Conservation (phyloP, 2,797 vertebrate species). For the Pseudotriccus pelzelni region DNA sequence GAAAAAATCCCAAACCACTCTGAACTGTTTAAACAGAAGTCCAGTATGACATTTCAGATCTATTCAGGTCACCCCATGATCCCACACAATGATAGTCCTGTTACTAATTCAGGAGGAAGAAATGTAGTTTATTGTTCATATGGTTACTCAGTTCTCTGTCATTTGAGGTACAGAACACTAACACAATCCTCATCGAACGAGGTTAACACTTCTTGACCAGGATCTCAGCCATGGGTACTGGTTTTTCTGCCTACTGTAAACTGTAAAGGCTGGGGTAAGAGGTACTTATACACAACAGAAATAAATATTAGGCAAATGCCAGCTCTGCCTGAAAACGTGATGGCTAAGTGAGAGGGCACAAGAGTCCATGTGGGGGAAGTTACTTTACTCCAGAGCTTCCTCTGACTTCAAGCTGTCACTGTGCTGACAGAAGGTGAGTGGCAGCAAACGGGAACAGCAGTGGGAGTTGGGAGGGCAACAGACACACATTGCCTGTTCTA, state of each 20-base stretch:
- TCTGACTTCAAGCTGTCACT: background rate
- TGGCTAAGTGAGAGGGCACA: background rate
- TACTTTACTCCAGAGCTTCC: background rate
- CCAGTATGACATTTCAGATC: background rate
- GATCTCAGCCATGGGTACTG: background rate
- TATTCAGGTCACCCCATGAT: background rate
- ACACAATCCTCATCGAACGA: background rate
- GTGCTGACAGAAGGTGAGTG: background rate
- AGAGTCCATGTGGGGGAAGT: background rate
- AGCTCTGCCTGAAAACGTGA: background rate
- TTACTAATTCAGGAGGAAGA: background rate
- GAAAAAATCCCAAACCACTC: background rate
- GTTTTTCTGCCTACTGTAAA: background rate
- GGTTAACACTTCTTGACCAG: background rate
- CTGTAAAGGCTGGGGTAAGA: background rate
- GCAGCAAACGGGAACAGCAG: background rate
- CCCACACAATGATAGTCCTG: accelerated
- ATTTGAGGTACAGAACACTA: background rate
- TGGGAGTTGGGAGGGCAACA: background rate
- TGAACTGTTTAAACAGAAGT: background rate
- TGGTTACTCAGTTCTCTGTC: background rate
- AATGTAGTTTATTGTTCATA: background rate
- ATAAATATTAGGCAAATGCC: background rate
- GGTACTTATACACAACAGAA: background rate
- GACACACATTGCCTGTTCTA: background rate